phyloP scores from a whole-genome alignment of 2,797 vertebrate genomes.

The Coregonus sp. region DNA sequence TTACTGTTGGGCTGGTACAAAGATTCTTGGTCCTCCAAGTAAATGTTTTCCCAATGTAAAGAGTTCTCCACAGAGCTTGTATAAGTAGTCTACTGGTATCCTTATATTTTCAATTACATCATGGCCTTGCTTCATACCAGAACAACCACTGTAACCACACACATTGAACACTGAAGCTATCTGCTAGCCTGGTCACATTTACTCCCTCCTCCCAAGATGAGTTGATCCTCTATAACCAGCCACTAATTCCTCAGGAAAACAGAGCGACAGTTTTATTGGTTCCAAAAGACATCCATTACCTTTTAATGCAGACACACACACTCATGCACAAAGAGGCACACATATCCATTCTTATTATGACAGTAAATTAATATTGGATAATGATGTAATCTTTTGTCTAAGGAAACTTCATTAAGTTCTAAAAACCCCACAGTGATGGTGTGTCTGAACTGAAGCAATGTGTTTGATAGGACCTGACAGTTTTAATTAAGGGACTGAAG shows the following conservation, averaged over 20 bases:
- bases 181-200: conserved; percentile 12
- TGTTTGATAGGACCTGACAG: not conserved
- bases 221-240: conserved; percentile 26
- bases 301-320: conserved; percentile 5
- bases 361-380: conserved; percentile 12
- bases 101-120: not conserved
- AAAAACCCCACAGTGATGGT: conserved; percentile 1
- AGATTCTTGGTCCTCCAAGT: conserved; percentile 92
- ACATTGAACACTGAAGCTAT: not conserved
- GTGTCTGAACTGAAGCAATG: not conserved
- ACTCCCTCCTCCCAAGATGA: conserved; percentile 4
- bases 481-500: not conserved
- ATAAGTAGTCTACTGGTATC: conserved; percentile 74
- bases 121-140: not conserved
- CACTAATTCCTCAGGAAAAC: conserved; percentile 22
- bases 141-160: not conserved
- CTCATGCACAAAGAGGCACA: not conserved
- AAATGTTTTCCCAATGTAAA: conserved; percentile 83
- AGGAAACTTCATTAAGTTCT: not conserved
- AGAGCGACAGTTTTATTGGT: conserved; percentile 20
- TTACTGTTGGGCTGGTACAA: conserved; percentile 82
- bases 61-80: conserved; percentile 92
- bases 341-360: not conserved
- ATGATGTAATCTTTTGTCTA: conserved; percentile 5
- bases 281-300: conserved; percentile 15